phyloP scores from a whole-genome alignment of 2,113 vertebrate species.

The Callocephalon fimbriatum region DNA sequence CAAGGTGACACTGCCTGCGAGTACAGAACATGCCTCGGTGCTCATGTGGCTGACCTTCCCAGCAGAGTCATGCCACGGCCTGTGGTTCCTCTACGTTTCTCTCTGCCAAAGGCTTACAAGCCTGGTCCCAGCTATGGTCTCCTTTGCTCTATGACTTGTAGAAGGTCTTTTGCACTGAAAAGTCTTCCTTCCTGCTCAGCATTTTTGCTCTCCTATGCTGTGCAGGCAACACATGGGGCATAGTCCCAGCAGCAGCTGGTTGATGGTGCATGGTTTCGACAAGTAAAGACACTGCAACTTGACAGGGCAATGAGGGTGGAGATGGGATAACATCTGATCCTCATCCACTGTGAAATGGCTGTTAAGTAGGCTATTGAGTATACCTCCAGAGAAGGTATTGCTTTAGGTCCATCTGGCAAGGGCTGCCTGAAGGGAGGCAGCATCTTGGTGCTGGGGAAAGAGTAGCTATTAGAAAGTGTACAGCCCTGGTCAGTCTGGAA shows the following conservation, averaged over 20 bases:
- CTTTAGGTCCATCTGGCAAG: not conserved
- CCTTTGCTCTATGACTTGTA: not conserved
- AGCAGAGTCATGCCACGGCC: not conserved
- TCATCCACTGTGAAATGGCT: not conserved
- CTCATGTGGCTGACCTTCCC: not conserved
- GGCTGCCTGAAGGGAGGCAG: not conserved
- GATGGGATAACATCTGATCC: not conserved
- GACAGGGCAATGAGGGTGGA: not conserved
- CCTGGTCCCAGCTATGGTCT: fast-evolving
- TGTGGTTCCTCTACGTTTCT: not conserved
- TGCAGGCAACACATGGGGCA: not conserved
- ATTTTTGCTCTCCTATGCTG: not conserved
- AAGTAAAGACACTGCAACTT: not conserved
- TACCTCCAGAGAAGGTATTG: not conserved
- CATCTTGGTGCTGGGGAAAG: not conserved
- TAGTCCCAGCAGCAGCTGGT: not conserved
- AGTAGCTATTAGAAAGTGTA: not conserved
- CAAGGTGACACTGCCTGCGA: not conserved
- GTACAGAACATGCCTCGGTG: not conserved
- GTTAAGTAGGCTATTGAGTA: not conserved
- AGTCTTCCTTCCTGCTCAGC: not conserved
- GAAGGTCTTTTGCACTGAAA: not conserved
- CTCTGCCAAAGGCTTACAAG: not conserved
- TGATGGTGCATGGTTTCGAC: not conserved
- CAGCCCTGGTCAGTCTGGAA: not conserved